Percentiles rank a stretch among this genome's conserved stretches.
Conservation (phyloP, 2,113 vertebrate genomes). For the Anolis sagrei region DNA sequence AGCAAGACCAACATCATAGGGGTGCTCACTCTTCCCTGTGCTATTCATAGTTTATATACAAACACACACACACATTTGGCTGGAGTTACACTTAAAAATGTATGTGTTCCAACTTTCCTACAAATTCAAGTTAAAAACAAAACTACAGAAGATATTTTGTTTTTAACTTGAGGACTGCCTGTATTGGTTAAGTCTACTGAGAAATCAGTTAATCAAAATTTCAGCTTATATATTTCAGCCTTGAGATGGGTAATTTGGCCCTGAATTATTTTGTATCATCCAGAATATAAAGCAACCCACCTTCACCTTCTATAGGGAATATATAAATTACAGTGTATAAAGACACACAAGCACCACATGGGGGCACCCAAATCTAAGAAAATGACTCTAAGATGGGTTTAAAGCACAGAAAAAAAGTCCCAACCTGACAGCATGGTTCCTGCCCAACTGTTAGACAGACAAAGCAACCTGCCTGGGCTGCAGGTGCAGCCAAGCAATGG, state of each 20-base stretch:
- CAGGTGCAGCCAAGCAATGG: no score
- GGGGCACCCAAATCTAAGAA: conserved; percentile 63
- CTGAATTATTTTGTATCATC: background rate
- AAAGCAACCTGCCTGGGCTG: no score
- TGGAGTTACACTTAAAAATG: no score
- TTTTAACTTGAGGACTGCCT: no score
- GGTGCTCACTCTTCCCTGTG: no score
- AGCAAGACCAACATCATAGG: no score
- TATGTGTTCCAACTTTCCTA: no score
- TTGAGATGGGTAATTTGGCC: background rate
- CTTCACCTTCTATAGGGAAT: background rate
- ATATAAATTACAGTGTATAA: background rate
- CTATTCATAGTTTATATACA: no score
- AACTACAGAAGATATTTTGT: no score
- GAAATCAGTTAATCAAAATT: background rate
- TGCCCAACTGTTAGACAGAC: background rate
- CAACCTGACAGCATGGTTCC: background rate
- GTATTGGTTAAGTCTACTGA: background rate
- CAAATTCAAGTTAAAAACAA: no score
- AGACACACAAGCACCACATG: conserved; percentile 57
- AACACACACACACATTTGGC: no score
- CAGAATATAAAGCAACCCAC: background rate
- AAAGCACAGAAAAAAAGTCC: background rate
- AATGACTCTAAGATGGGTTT: background rate
- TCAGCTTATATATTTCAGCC: background rate